Base-by-base conservation (phyloP, 2,113 vertebrate genomes). In the Xiphorhynchus elegans region DNA sequence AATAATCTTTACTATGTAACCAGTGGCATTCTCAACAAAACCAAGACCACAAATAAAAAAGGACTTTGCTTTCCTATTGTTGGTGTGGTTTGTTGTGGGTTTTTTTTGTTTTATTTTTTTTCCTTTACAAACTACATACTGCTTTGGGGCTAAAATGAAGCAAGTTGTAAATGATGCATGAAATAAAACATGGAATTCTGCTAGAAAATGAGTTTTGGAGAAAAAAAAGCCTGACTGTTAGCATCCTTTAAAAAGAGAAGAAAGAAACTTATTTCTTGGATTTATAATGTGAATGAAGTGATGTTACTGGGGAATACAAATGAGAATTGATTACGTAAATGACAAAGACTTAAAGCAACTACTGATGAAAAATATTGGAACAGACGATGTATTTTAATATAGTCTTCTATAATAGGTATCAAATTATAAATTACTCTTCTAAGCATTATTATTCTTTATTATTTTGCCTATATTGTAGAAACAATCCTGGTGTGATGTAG, bases 281-380 rank as follows among this genome's bases (percentile, higher is more conserved):
- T 95, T 96, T 90, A 70, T 79, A 89, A 78, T 47, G 12, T 35
- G 40, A 87, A 77, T 87, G 89, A 90, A 96, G 89, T 74, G 8
- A 74, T 42, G 2, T 11, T 44, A 40, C 26, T 53, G 14, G 12
- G 21, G 49, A 92, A 88, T 86, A 87, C 3, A 84, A 83, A 89
- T 75, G 42, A 91, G 25, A 81, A 70, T 35, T 60, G 28, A 83
- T 37, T 75, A 96, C 92, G 18, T 74, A 92, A 91, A 91, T 56
- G 16, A 63, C 53, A 89, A 56, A 64, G 55, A 70, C 37, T 79
- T 90, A 81, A 80, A 91, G n/a, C 35, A 89, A 87, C 25, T 85
- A 64, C 31, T 92, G 91, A 84, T 69, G 33, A 89, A 91, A 85
- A 69, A 55, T 72, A 60, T 20, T 76, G 42, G 24, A 73, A 74